These are phyloP conservation scores for Benthosema pterotum DNA, from an alignment of 2,797 vertebrate genomes.

Conservation along the genomic window DNA sequence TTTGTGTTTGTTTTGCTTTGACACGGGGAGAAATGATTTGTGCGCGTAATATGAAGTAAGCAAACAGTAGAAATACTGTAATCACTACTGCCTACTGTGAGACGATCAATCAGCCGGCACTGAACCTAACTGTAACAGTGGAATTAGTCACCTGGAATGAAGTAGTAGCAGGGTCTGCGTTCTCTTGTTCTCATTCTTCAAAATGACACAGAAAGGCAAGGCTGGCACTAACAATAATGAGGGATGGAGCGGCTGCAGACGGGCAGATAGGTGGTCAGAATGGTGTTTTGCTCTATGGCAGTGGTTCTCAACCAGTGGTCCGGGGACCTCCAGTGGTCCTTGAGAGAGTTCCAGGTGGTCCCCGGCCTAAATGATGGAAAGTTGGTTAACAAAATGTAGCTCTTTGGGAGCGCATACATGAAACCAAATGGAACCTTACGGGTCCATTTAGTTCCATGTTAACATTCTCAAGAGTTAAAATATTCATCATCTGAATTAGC, in stretches of 20 bases:
- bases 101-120: constrained; percentile 41
- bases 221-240: constrained; percentile 53
- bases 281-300: constrained; percentile 13
- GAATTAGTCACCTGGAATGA: constrained; percentile 61
- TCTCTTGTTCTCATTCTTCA: constrained; percentile 56
- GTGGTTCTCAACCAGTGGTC: no score
- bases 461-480: no score
- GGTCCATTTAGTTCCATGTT: no score
- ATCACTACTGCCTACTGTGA: constrained; percentile 35
- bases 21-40: constrained; percentile 17
- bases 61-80: constrained; percentile 39
- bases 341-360: no score
- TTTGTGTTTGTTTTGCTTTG: constrained; percentile 20
- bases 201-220: constrained; percentile 58
- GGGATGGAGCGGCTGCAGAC: constrained; percentile 42
- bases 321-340: no score
- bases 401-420: no score
- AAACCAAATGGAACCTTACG: no score
- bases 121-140: constrained; percentile 8
- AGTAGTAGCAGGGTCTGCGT: constrained; percentile 38
- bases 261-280: constrained; percentile 1
- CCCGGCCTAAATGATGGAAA: no score
- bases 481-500: no score
- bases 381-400: no score
- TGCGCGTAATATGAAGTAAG: constrained; percentile 28